These are phyloP conservation scores for Nilaparvata lugens DNA, from an alignment of 1,140 invertebrate genomes.

Conservation along the genomic window DNA sequence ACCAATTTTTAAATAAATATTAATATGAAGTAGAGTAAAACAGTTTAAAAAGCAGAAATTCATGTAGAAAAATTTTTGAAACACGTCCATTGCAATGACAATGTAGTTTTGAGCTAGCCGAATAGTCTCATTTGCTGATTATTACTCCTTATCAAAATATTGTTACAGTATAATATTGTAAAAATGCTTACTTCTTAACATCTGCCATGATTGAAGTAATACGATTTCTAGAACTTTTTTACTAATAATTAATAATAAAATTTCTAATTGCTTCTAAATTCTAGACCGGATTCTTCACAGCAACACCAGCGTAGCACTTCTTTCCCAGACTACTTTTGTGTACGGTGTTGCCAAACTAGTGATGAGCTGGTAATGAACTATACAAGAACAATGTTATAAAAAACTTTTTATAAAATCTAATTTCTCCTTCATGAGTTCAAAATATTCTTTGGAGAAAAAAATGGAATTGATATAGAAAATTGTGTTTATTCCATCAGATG, in stretches of 20 bases:
- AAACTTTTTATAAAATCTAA: too few species aligned
- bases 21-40: not conserved
- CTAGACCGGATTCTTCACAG: constrained; percentile 1
- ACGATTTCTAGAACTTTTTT: not conserved
- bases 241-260: not conserved
- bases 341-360: not conserved
- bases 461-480: too few species aligned
- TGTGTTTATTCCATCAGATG: too few species aligned
- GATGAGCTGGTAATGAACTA: not conserved
- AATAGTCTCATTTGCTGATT: not conserved
- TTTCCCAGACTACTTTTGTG: not conserved
- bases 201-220: not conserved
- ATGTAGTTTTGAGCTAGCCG: not conserved
- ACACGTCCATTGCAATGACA: constrained; percentile 1
- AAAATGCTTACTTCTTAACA: not conserved
- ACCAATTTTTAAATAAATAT: not conserved
- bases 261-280: not conserved
- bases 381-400: too few species aligned
- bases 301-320: not conserved
- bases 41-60: not conserved
- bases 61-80: too few species aligned
- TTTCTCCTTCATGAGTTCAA: too few species aligned
- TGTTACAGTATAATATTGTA: not conserved
- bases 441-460: too few species aligned
- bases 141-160: not conserved